Base-by-base conservation (phyloP, 2,888 invertebrate species). In the Ommatoiulus sabulosus region DNA sequence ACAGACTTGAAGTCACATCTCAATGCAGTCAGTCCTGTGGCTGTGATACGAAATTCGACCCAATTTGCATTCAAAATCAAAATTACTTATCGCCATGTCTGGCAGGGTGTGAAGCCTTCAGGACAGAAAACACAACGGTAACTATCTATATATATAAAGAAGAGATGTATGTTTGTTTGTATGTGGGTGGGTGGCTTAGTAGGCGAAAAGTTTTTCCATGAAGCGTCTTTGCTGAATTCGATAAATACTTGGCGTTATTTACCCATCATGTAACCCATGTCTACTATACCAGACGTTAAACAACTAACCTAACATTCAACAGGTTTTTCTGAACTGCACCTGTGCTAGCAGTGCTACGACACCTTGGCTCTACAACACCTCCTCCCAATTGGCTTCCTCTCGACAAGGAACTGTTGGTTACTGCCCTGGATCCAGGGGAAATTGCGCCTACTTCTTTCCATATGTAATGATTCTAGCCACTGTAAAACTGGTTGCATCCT, bases 401-500 rank as follows among this genome's bases (percentile, higher is more conserved):
- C 5, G 15, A 4, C 52, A 52, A 12, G 52, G 52, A 8, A 12
- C 52, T 8, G 0, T 91, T 91, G 46, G 93, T 93, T 43, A 91
- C 88, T 95, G 95, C 91, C 92, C 93, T 1, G 94, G 87, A n/a
- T 35, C 43, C 17, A 63, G 94, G 24, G 94, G 52, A 52, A 84
- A 95, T 91, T 92, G 91, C 17, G 91, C 91, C 57, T 93, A 93
- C 88, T 92, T 92, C 89, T 89, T 91, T 72, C 90, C 90, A 15
- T 92, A 92, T 89, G 90, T 92, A 46, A 90, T 90, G 5, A 90
- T 92, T 24, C 91, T 91, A 35, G 91, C 91, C 57, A 89, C 95
- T 5, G 94, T 94, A 89, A 95, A 95, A 90, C 93, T 94, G 90
- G 92, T 95, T 43, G 94, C 94, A 3, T 94, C 95, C 17, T 95